Percentiles rank a stretch among this genome's conserved stretches.
Evolutionary conservation across 2,888 invertebrate genomes (phyloP).

Genomic region (Rugalucina vietnamica): DNA sequence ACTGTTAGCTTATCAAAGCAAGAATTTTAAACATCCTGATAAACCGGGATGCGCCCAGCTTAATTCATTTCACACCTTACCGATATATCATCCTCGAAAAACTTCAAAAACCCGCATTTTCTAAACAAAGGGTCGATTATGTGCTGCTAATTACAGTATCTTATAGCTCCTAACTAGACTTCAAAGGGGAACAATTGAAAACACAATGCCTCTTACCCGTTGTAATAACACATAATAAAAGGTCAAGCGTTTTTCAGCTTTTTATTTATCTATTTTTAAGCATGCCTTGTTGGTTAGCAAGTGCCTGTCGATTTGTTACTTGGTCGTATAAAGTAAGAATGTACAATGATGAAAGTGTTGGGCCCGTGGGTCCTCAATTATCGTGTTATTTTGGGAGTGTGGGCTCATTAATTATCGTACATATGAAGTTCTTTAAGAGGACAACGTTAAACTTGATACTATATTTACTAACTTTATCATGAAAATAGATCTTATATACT

Average conservation of each 20-base stretch:
- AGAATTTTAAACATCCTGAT: background rate
- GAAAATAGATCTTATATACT: background rate
- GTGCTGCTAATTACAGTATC: background rate
- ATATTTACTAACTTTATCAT: background rate
- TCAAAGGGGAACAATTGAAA: background rate
- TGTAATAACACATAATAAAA: constrained; percentile 41
- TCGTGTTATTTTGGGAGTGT: background rate
- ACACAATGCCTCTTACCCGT: background rate
- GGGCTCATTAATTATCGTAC: background rate
- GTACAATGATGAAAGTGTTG: background rate
- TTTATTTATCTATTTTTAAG: constrained; percentile 22
- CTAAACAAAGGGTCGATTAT: background rate
- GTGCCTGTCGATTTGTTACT: background rate
- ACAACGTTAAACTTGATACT: background rate
- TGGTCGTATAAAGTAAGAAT: background rate
- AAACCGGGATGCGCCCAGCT: background rate
- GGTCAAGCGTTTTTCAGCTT: constrained; percentile 48
- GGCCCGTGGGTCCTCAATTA: background rate
- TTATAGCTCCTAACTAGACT: background rate
- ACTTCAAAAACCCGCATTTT: background rate
- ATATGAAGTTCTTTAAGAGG: background rate
- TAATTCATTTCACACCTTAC: background rate
- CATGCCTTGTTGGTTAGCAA: background rate
- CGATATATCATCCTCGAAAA: background rate
- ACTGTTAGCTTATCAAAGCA: background rate